Percentiles rank a stretch among this genome's conserved stretches.
phyloP scores from a whole-genome alignment of 2,797 vertebrate genomes.

The Vipera latastei region DNA sequence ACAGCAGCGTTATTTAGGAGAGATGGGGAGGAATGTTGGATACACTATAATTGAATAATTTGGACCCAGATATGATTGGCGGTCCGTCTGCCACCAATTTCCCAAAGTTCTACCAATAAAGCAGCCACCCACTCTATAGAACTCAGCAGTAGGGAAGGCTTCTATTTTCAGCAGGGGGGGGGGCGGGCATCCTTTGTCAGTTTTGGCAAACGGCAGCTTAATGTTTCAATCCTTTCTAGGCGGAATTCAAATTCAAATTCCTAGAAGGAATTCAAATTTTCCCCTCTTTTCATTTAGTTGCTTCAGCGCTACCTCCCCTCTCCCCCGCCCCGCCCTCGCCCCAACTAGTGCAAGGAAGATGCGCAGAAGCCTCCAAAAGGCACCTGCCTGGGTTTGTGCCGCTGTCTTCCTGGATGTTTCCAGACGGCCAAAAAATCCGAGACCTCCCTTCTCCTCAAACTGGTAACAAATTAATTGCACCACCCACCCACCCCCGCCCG shows the following conservation, averaged over 20 bases:
- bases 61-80: too few species aligned
- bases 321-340: too few species aligned
- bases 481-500: too few species aligned
- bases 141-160: neutral
- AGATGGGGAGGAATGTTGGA: neutral
- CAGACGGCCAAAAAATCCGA: too few species aligned
- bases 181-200: neutral
- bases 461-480: conserved; percentile 8
- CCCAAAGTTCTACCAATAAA: neutral
- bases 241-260: too few species aligned
- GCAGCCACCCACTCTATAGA: neutral
- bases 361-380: neutral
- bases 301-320: too few species aligned
- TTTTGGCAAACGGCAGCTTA: neutral
- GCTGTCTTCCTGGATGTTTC: too few species aligned
- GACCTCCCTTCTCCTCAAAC: neutral
- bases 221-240: neutral
- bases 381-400: too few species aligned
- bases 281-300: neutral
- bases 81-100: neutral
- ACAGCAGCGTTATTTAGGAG: neutral
- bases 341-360: neutral
- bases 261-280: too few species aligned
- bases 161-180: neutral
- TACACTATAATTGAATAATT: neutral